These are phyloP conservation scores for Dryobota labecula DNA, from an alignment of 2,888 invertebrate genomes.

Conservation along the genomic window DNA sequence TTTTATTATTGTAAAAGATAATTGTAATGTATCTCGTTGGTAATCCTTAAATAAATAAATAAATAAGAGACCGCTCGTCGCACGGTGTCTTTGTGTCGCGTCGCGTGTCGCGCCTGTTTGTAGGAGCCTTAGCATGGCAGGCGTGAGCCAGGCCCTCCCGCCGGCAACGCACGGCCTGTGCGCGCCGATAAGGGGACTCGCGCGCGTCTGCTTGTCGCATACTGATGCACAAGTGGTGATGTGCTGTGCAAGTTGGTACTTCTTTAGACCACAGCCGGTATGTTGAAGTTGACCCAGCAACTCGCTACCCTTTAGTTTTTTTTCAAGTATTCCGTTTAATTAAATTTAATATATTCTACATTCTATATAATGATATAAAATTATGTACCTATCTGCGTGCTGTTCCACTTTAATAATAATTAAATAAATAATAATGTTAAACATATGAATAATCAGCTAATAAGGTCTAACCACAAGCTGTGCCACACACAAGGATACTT, in stretches of 20 bases:
- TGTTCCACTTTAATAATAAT: slow-evolving; percentile 31
- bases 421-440: slow-evolving; percentile 6
- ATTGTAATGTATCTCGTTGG: too few species aligned
- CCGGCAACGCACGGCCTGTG: neutral
- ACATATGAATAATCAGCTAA: slow-evolving; percentile 35
- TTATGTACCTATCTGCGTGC: slow-evolving; percentile 10
- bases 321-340: too few species aligned
- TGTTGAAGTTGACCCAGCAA: neutral
- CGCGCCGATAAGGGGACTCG: slow-evolving; percentile 1
- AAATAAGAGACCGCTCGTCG: too few species aligned
- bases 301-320: neutral
- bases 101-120: too few species aligned
- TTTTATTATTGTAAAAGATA: too few species aligned
- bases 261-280: neutral
- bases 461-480: slow-evolving; percentile 20
- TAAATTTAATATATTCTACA: slow-evolving; percentile 1
- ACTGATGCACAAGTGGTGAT: neutral
- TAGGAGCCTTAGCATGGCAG: too few species aligned
- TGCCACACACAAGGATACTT: slow-evolving; percentile 54
- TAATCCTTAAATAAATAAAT: too few species aligned
- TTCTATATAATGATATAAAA: neutral
- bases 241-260: slow-evolving; percentile 3
- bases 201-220: slow-evolving; percentile 20
- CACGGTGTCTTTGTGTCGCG: too few species aligned
- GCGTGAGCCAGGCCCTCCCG: neutral